These are phyloP conservation scores for Listrodromus nycthemerus DNA, from an alignment of 2,888 invertebrate species.

Conservation along the genomic window DNA sequence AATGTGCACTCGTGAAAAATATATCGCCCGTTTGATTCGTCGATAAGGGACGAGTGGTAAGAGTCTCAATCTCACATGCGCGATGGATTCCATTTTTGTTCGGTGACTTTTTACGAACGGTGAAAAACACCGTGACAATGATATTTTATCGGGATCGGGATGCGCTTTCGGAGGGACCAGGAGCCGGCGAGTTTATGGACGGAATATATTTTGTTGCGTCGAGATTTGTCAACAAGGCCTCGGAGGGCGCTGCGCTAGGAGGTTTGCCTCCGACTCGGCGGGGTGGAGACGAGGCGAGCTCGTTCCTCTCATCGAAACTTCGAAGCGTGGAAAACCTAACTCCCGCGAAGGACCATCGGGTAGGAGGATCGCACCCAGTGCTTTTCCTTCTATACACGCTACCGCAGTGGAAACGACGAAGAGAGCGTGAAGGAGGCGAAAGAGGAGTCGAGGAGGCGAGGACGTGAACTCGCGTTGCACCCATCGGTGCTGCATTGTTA, in stretches of 20 bases:
- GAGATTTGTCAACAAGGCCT: conserved; percentile 27
- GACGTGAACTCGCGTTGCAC: conserved; percentile 58
- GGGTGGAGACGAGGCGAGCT: conserved; percentile 27
- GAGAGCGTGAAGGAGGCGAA: conserved; percentile 38
- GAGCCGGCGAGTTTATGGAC: conserved; percentile 12
- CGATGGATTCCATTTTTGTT: neutral
- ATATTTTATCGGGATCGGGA: conserved; percentile 15
- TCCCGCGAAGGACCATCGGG: conserved; percentile 50
- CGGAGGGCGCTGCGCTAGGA: neutral
- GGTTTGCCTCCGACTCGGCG: conserved; percentile 1
- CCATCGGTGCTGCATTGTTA: conserved; percentile 70
- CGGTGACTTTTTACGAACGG: neutral
- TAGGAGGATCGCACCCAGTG: conserved; percentile 22
- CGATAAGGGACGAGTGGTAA: neutral
- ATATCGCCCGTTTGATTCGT: neutral
- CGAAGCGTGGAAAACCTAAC: conserved; percentile 57
- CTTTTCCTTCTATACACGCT: conserved; percentile 17
- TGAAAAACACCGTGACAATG: neutral
- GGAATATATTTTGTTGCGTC: conserved; percentile 32
- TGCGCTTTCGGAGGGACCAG: neutral
- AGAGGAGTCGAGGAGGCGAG: conserved; percentile 43
- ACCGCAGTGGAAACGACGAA: conserved; percentile 9
- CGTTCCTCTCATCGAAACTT: conserved; percentile 58
- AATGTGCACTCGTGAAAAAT: neutral
- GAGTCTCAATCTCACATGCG: neutral